These are phyloP conservation scores for Hirtodrosophila duncani DNA, from an alignment of 2,888 invertebrate species.

Conservation along the genomic window DNA sequence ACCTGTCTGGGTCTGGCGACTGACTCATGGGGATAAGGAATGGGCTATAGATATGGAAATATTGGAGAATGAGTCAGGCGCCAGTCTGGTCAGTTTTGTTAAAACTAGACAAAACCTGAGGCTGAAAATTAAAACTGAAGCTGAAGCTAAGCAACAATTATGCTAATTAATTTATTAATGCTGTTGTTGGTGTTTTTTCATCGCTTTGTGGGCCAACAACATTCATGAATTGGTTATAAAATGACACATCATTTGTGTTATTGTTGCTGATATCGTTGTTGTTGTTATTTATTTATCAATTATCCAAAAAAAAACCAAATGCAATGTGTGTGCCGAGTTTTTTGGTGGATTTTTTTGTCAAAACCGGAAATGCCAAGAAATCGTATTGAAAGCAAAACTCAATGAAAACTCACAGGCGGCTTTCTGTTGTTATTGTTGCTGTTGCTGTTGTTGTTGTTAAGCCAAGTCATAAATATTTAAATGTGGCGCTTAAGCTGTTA, in stretches of 20 bases:
- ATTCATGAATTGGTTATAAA: slow-evolving; percentile 33
- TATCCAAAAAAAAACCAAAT: slow-evolving; percentile 37
- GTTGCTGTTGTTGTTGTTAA: slow-evolving; percentile 17
- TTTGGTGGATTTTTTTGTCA: neutral
- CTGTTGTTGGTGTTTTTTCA: slow-evolving; percentile 21
- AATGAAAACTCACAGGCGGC: slow-evolving; percentile 17
- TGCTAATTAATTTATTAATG: slow-evolving; percentile 62
- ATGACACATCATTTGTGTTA: slow-evolving; percentile 54
- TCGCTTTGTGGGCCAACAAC: slow-evolving; percentile 1
- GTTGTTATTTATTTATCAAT: slow-evolving; percentile 32
- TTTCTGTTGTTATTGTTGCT: slow-evolving; percentile 6
- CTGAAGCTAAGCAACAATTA: slow-evolving; percentile 43
- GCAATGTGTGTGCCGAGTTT: slow-evolving; percentile 26
- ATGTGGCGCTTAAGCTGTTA: slow-evolving; percentile 65
- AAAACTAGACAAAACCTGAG: slow-evolving; percentile 53
- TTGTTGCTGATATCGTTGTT: slow-evolving; percentile 9
- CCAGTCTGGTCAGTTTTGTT: slow-evolving; percentile 35
- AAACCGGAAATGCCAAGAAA: slow-evolving; percentile 57
- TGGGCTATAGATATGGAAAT: too few species aligned
- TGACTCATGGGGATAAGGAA: too few species aligned
- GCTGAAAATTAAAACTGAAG: slow-evolving; percentile 15
- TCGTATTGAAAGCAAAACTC: slow-evolving; percentile 13
- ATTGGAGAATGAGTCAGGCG: slow-evolving; percentile 54
- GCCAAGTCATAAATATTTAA: slow-evolving; percentile 47
- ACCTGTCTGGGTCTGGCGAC: too few species aligned